Conservation (phyloP, 1,140 invertebrate species). For the Camponotus floridanus region DNA sequence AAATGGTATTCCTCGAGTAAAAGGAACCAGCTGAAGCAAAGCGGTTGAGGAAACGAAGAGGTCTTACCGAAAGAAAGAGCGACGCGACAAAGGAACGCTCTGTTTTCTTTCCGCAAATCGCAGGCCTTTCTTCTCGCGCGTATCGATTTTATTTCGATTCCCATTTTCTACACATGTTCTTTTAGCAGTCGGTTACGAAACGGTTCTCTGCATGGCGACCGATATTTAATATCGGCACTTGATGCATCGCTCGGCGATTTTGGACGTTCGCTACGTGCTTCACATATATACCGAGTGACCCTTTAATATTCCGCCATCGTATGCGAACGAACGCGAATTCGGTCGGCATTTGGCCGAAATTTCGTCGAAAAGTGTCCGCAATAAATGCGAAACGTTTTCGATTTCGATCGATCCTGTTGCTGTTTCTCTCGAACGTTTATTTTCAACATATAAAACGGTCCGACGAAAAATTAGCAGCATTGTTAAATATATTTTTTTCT, state of each 20-base stretch:
- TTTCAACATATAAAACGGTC: not conserved
- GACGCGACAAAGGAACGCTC: slow-evolving; percentile 21
- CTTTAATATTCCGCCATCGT: slow-evolving; percentile 75
- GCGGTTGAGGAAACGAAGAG: not conserved
- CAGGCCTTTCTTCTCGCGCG: slow-evolving; percentile 3
- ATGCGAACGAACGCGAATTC: slow-evolving; percentile 70
- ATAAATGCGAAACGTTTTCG: slow-evolving; percentile 43
- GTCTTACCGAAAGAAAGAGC: slow-evolving; percentile 25
- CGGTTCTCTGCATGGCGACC: slow-evolving; percentile 57
- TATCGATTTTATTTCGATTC: slow-evolving; percentile 62
- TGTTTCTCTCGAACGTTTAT: not conserved
- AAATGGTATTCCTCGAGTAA: slow-evolving; percentile 37
- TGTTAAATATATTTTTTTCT: not conserved
- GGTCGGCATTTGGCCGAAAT: slow-evolving; percentile 39
- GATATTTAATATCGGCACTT: slow-evolving; percentile 74
- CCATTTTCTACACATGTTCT: slow-evolving; percentile 18
- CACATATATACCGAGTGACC: slow-evolving; percentile 62
- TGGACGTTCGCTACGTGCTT: slow-evolving; percentile 60
- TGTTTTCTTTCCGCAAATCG: not conserved
- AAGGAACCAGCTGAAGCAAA: not conserved
- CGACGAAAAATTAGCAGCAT: not conserved
- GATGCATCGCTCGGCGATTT: slow-evolving; percentile 67
- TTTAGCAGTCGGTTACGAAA: not conserved
- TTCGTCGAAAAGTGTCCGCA: slow-evolving; percentile 40
- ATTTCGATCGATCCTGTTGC: not conserved